A percentile compares a stretch with the other conserved stretches of the same genome.
Conservation (phyloP, 37 sponge, comb jelly and placozoan species). For the Amphimedon queenslandica region DNA sequence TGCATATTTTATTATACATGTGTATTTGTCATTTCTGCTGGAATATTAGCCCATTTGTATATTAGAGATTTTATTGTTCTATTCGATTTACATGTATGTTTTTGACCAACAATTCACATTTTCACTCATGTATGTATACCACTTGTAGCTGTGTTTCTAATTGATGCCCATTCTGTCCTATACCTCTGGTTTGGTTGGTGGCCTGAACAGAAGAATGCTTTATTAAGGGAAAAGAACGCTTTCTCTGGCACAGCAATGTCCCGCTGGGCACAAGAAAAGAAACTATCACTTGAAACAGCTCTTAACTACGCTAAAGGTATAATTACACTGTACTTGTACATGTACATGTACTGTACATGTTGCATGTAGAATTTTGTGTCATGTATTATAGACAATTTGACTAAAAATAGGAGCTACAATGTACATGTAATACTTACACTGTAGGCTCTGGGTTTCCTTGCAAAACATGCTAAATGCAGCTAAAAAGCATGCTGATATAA, state of each 20-base stretch:
- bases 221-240: slow-evolving; percentile 57
- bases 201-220: slow-evolving; percentile 61
- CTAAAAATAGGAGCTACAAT: no score
- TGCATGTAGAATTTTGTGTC: neutral
- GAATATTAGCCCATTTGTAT: no score
- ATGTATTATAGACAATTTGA: neutral
- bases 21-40: no score
- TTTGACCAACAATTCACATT: no score
- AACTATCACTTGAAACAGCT: slow-evolving; percentile 89
- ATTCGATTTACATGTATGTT: no score
- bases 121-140: neutral
- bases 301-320: slow-evolving; percentile 85
- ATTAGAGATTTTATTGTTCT: no score
- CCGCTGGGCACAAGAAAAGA: slow-evolving; percentile 83
- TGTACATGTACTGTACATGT: neutral
- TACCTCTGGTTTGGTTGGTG: slow-evolving; percentile 98
- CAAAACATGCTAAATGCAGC: no score
- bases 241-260: slow-evolving; percentile 68
- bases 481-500: no score
- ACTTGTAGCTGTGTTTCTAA: slow-evolving; percentile 86
- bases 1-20: no score
- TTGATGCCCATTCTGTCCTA: slow-evolving; percentile 79
- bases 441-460: no score
- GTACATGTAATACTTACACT: no score
- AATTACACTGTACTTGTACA: slow-evolving; percentile 1